A percentile compares a stretch with the other conserved stretches of the same genome.
Evolutionary conservation across 2,888 invertebrate genomes (phyloP).

Genomic region (Perithous albicinctus): DNA sequence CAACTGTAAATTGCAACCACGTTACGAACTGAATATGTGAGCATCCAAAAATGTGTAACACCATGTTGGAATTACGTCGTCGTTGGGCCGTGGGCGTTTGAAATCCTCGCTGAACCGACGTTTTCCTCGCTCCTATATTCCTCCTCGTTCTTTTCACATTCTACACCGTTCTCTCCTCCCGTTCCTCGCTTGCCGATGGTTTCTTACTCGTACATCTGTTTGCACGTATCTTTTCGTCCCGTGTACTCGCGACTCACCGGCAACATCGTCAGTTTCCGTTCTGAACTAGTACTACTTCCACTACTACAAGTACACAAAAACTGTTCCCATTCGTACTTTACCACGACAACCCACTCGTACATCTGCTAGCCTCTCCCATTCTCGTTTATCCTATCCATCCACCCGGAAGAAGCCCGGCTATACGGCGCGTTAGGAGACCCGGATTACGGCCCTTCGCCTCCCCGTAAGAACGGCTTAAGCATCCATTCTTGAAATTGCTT

Average conservation of each 20-base stretch:
- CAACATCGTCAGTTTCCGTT: slow-evolving; percentile 5
- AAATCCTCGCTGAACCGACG: not conserved
- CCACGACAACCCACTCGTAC: slow-evolving; percentile 4
- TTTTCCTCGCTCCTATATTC: not conserved
- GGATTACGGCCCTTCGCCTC: slow-evolving; percentile 72
- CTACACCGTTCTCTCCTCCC: not conserved
- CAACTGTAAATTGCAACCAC: not conserved
- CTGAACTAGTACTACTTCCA: not conserved
- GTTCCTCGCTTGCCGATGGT: not conserved
- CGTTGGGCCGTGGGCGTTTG: not conserved
- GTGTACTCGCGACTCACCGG: not conserved
- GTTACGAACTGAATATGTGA: not conserved
- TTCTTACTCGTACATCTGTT: not conserved
- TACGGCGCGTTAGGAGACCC: slow-evolving; percentile 69
- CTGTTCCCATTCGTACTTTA: not conserved
- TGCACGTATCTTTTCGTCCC: slow-evolving; percentile 5
- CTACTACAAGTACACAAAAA: not conserved
- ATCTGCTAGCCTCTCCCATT: slow-evolving; percentile 11
- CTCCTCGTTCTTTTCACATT: not conserved
- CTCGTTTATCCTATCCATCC: slow-evolving; percentile 57
- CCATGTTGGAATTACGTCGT: slow-evolving; percentile 2
- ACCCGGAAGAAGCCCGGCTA: slow-evolving; percentile 54
- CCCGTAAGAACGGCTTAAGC: slow-evolving; percentile 70
- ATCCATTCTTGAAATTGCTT: slow-evolving; percentile 76
- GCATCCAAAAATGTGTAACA: slow-evolving; percentile 1